phyloP scores from a whole-genome alignment of 2,797 vertebrate species.

The Dermochelys coriacea region DNA sequence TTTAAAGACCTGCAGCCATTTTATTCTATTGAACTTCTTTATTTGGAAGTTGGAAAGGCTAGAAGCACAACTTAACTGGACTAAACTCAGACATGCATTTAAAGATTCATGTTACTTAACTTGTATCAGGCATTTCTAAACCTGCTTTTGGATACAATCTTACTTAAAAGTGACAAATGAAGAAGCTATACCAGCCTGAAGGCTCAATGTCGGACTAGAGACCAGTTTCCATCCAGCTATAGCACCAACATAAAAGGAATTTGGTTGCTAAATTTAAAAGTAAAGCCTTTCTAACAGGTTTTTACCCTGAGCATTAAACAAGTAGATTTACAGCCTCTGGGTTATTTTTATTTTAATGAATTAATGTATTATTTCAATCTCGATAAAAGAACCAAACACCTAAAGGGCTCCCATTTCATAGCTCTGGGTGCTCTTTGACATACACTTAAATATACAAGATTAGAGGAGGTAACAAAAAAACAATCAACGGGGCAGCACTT shows the following conservation, averaged over 20 bases:
- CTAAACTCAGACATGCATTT: not conserved
- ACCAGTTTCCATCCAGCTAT: slow-evolving; percentile 11
- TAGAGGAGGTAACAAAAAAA: slow-evolving; percentile 3
- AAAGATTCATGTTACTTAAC: slow-evolving; percentile 12
- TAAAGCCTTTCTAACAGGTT: slow-evolving; percentile 6
- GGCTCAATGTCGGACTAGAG: not conserved
- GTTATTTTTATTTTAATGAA: slow-evolving; percentile 21
- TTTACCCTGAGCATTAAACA: slow-evolving; percentile 2
- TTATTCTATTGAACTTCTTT: not conserved
- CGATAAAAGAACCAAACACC: not conserved
- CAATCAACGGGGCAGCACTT: not conserved
- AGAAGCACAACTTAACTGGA: not conserved
- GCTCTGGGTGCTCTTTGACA: not conserved
- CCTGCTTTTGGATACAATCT: not conserved
- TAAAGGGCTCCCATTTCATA: slow-evolving; percentile 25
- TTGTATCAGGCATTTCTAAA: not conserved
- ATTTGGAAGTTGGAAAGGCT: not conserved
- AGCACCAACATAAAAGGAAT: not conserved
- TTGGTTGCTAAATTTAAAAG: not conserved
- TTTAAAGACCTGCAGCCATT: slow-evolving; percentile 11
- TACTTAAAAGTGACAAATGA: slow-evolving; percentile 1
- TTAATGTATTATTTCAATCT: slow-evolving; percentile 17
- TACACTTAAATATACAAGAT: not conserved
- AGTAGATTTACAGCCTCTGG: slow-evolving; percentile 34
- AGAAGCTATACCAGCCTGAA: not conserved